Percentiles rank a stretch among this genome's conserved stretches.
These are phyloP conservation scores for Acanthurus tractus DNA, from an alignment of 2,797 vertebrate species.

Conservation along the genomic window DNA sequence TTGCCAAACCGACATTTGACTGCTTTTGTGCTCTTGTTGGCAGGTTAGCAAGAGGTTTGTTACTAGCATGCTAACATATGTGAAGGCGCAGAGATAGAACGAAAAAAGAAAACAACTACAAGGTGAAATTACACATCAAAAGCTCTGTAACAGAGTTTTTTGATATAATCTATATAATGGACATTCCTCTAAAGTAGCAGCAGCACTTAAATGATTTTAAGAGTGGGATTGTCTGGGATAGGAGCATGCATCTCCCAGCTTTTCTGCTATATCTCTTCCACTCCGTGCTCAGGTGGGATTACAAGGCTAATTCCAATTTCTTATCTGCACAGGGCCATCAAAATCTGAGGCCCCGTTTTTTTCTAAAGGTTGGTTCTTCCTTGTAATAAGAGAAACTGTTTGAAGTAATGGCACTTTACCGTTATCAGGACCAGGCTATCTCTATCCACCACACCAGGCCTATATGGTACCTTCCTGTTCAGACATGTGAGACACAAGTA, in stretches of 20 bases:
- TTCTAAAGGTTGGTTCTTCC: conserved; percentile 16
- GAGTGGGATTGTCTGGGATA: conserved; percentile 31
- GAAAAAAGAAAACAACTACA: neutral
- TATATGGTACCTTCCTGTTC: neutral
- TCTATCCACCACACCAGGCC: conserved; percentile 18
- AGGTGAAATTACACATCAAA: conserved; percentile 13
- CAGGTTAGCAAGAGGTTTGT: conserved; percentile 25
- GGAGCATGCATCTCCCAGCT: conserved; percentile 6
- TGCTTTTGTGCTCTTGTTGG: conserved; percentile 29
- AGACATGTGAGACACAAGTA: conserved; percentile 20
- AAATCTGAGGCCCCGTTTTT: conserved; percentile 24
- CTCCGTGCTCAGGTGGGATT: conserved; percentile 55
- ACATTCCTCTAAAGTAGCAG: conserved; percentile 1
- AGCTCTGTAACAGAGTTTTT: neutral
- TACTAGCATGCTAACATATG: neutral
- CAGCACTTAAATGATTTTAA: conserved; percentile 13
- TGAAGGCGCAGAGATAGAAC: conserved; percentile 1
- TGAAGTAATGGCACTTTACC: conserved; percentile 24
- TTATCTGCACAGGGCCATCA: conserved; percentile 57
- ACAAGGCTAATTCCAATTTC: conserved; percentile 54
- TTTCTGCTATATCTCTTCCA: conserved; percentile 29
- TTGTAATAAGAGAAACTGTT: conserved; percentile 23
- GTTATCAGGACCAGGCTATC: conserved; percentile 26
- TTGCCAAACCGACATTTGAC: conserved; percentile 17
- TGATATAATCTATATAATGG: conserved; percentile 9